Evolutionary conservation across 1,140 invertebrate genomes (phyloP).

Genomic region (Drosophila willistoni): DNA sequence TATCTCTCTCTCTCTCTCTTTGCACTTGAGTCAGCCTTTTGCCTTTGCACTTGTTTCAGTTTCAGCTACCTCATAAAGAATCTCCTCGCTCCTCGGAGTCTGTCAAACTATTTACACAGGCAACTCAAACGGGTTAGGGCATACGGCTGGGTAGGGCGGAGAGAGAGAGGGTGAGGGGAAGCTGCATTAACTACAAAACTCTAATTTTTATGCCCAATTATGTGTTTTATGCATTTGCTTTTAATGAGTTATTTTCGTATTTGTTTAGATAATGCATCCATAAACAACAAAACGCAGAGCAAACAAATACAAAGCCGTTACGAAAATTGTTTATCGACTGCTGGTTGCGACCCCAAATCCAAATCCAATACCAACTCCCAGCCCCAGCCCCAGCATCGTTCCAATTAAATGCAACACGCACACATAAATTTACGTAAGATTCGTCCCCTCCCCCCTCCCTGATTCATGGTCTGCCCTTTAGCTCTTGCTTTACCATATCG

Average conservation of each 20-base stretch:
- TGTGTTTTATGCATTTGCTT: conserved; percentile 62
- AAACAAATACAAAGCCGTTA: conserved; percentile 50
- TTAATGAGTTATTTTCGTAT: conserved; percentile 78
- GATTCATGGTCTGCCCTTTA: not conserved
- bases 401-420: conserved; percentile 64
- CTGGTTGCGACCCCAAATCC: too few relatives aligned
- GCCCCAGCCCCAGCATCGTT: conserved; percentile 24
- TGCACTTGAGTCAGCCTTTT: conserved; percentile 33
- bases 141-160: not conserved
- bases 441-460: not conserved
- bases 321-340: conserved; percentile 69
- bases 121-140: not conserved
- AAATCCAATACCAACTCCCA: not conserved
- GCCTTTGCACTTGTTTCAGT: conserved; percentile 43
- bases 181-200: conserved; percentile 64
- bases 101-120: conserved; percentile 68
- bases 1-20: conserved; percentile 12
- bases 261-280: conserved; percentile 78
- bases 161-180: not conserved
- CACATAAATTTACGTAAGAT: conserved; percentile 55
- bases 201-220: conserved; percentile 44
- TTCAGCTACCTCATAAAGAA: conserved; percentile 18
- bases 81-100: conserved; percentile 10
- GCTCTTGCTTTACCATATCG: conserved; percentile 11
- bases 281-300: conserved; percentile 57